Evolutionary conservation across 2,888 invertebrate species (phyloP).

Genomic region (Dasypolia templi): DNA sequence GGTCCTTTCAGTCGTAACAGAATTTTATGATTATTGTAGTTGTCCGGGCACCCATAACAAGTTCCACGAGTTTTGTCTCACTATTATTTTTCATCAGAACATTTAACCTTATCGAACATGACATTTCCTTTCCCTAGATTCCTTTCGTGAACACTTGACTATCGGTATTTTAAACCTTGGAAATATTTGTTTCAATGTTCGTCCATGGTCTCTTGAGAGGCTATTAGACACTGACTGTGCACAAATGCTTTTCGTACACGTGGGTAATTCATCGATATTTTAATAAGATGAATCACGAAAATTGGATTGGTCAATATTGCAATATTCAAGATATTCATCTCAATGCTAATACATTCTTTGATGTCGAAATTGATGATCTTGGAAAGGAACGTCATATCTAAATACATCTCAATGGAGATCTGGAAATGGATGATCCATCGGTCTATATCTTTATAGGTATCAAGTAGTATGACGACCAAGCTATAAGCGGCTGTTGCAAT

Average conservation of each 20-base stretch:
- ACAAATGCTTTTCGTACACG: conserved; percentile 14
- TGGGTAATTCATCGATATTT: conserved; percentile 19
- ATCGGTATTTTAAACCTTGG: conserved; percentile 37
- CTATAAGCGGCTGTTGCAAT: conserved; percentile 1
- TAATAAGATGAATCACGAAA: conserved; percentile 38
- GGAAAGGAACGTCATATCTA: conserved; percentile 11
- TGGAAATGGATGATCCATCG: conserved; percentile 1
- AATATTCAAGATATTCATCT: conserved; percentile 21
- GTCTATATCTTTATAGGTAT: conserved; percentile 1
- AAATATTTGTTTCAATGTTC: conserved; percentile 13
- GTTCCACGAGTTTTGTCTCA: conserved; percentile 41
- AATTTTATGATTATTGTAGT: conserved; percentile 16
- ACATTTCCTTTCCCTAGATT: conserved; percentile 49
- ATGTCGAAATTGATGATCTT: conserved; percentile 30
- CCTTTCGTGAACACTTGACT: conserved; percentile 34
- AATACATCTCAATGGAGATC: conserved; percentile 2
- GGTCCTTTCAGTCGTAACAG: background rate
- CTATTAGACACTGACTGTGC: conserved; percentile 24
- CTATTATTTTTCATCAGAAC: conserved; percentile 30
- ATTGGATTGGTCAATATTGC: conserved; percentile 33
- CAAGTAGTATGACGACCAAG: conserved; percentile 2
- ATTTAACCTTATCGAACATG: conserved; percentile 52
- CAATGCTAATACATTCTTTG: conserved; percentile 23
- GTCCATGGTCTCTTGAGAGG: conserved; percentile 12
- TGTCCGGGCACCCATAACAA: conserved; percentile 19